Evolutionary conservation across 2,888 invertebrate genomes (phyloP).

Genomic region (Oxystoma pomonae): DNA sequence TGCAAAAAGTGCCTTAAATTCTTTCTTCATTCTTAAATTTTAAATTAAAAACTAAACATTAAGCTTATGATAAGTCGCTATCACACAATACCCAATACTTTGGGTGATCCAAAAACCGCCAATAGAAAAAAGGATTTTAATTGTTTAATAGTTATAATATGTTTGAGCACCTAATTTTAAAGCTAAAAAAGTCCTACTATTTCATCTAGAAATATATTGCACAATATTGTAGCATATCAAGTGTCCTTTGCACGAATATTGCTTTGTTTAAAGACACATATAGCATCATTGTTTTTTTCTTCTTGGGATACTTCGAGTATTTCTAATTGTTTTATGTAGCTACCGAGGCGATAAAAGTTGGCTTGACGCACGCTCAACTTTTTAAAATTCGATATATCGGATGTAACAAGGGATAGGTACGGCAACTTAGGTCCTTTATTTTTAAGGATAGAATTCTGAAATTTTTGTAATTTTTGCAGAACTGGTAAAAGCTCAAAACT

Average conservation of each 20-base stretch:
- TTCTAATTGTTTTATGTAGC: no score
- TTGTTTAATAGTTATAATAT: constrained; percentile 32
- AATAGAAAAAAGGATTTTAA: neutral
- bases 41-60: neutral
- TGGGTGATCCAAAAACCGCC: constrained; percentile 1
- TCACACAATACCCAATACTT: neutral
- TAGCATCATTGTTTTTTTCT: constrained; percentile 8
- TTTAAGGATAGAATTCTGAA: no score
- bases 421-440: no score
- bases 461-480: no score
- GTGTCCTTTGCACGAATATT: constrained; percentile 41
- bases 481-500: no score
- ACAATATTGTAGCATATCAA: constrained; percentile 43
- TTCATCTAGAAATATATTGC: constrained; percentile 43
- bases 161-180: constrained; percentile 51
- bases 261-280: constrained; percentile 9
- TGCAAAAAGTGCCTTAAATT: no score
- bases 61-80: no score
- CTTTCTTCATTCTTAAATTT: neutral
- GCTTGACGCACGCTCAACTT: no score
- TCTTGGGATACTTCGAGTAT: no score
- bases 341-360: no score
- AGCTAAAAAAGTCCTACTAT: constrained; percentile 46
- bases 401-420: no score
- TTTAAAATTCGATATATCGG: no score